Percentiles rank a stretch among this genome's conserved stretches.
Conservation (phyloP, 2,888 invertebrate genomes). For the Cephus nigrinus region DNA sequence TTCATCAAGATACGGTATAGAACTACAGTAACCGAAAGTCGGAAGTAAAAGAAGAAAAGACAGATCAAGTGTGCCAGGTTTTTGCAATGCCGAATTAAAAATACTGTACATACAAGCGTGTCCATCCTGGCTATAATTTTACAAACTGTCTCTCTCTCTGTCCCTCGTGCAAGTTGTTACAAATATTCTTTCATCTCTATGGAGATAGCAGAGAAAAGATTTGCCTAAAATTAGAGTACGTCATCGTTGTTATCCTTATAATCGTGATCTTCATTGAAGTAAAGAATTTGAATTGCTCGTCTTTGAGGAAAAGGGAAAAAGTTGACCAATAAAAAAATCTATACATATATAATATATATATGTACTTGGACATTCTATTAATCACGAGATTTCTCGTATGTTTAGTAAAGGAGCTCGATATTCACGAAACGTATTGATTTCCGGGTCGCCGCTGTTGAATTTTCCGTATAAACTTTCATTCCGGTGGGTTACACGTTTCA, state of each 20-base stretch:
- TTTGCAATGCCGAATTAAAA: constrained; percentile 49
- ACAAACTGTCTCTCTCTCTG: constrained; percentile 34
- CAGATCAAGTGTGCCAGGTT: constrained; percentile 44
- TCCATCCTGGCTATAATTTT: constrained; percentile 50
- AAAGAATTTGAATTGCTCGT: too few species aligned
- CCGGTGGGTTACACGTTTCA: too few species aligned
- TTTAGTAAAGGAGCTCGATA: too few species aligned
- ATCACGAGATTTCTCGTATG: too few species aligned
- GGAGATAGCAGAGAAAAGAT: background rate
- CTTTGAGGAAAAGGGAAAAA: too few species aligned
- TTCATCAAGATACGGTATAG: background rate
- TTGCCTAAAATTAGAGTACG: background rate
- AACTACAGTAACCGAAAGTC: background rate
- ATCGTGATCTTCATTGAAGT: too few species aligned
- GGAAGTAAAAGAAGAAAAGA: background rate
- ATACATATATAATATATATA: too few species aligned
- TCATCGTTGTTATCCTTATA: background rate
- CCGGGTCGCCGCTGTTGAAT: too few species aligned
- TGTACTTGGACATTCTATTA: too few species aligned
- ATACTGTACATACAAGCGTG: constrained; percentile 60
- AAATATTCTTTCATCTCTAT: background rate
- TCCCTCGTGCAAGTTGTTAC: background rate
- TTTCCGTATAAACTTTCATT: too few species aligned
- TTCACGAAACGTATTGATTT: too few species aligned
- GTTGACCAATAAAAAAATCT: too few species aligned